Evolutionary conservation across 2,113 vertebrate genomes (phyloP).

Genomic region (Megaceryle torquata): DNA sequence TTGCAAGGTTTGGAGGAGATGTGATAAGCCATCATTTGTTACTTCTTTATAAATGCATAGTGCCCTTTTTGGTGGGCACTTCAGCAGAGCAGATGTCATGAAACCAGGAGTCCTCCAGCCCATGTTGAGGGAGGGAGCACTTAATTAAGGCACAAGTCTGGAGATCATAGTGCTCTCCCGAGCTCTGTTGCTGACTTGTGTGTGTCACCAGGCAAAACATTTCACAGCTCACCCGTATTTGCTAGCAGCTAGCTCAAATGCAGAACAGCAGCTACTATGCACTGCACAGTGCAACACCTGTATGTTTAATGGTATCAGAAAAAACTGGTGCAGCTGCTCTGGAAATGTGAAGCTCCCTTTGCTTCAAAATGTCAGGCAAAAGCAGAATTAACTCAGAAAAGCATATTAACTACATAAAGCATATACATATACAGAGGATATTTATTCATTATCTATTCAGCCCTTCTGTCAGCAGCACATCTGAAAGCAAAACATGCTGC

Average conservation of each 20-base stretch:
- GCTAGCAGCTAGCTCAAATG: neutral
- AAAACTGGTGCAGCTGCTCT: neutral
- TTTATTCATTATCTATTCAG: neutral
- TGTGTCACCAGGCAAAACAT: neutral
- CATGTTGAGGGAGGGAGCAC: rapidly evolving
- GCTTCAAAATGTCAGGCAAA: neutral
- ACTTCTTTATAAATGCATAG: neutral
- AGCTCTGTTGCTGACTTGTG: neutral
- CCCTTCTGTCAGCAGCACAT: neutral
- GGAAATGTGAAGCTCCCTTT: neutral
- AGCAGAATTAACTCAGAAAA: neutral
- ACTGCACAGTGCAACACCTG: neutral
- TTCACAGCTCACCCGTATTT: neutral
- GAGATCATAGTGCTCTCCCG: neutral
- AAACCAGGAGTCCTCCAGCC: neutral
- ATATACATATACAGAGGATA: neutral
- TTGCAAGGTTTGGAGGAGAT: neutral
- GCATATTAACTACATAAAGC: neutral
- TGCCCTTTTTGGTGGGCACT: neutral
- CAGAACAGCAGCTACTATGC: neutral
- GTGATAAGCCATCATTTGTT: neutral
- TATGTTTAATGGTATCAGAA: neutral
- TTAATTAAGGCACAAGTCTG: neutral
- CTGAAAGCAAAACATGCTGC: slow-evolving; percentile 30
- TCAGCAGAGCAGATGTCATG: neutral